Conservation (phyloP, 2,888 invertebrate genomes). For the Thecocarcelia acutangulata region DNA sequence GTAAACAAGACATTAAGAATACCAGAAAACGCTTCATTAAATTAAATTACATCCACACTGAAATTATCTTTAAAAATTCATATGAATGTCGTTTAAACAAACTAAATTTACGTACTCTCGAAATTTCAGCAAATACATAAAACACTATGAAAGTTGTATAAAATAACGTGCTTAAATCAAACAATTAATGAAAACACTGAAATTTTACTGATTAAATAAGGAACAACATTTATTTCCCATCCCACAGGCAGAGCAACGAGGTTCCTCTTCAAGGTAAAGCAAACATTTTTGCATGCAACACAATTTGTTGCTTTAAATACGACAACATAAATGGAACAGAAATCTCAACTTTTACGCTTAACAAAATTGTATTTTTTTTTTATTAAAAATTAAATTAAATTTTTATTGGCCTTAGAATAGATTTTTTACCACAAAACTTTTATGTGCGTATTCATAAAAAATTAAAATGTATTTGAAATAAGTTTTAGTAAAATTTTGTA, state of each 20-base stretch:
- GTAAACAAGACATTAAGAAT: slow-evolving; percentile 23
- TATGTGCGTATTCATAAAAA: no score
- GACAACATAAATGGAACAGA: background rate
- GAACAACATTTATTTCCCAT: background rate
- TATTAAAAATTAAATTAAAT: background rate
- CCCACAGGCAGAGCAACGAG: background rate
- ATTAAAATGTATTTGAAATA: no score
- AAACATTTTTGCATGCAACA: background rate
- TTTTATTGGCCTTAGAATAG: background rate
- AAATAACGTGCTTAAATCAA: no score
- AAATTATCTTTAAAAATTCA: slow-evolving; percentile 1
- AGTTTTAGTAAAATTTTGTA: no score
- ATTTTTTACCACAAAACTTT: background rate
- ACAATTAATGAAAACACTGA: no score
- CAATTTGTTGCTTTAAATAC: background rate
- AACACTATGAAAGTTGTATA: no score
- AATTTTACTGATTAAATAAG: no score
- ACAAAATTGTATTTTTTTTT: background rate
- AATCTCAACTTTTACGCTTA: background rate
- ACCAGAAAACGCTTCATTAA: background rate
- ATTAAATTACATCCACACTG: background rate
- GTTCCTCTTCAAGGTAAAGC: background rate
- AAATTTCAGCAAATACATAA: no score
- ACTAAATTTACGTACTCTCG: no score
- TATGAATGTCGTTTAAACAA: background rate